These are phyloP conservation scores for Diadegma fenestrale DNA, from an alignment of 2,888 invertebrate genomes.

Conservation along the genomic window DNA sequence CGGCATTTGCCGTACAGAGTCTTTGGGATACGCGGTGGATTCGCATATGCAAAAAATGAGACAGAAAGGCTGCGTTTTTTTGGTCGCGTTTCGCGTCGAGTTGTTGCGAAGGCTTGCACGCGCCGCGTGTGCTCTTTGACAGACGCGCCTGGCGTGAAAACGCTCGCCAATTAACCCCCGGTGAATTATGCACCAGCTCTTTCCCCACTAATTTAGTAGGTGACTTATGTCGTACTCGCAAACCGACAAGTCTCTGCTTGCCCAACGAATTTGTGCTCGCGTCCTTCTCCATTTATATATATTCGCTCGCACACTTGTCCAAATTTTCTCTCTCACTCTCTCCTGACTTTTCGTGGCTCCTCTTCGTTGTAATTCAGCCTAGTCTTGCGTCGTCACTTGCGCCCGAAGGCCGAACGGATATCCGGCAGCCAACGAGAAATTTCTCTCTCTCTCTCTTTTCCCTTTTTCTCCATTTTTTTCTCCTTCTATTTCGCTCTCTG, in stretches of 20 bases:
- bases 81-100: conserved; percentile 59
- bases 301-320: conserved; percentile 52
- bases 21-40: background rate
- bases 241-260: conserved; percentile 76
- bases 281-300: conserved; percentile 60
- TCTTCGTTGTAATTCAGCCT: conserved; percentile 62
- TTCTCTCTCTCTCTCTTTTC: conserved; percentile 19
- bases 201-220: conserved; percentile 83
- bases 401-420: conserved; percentile 69
- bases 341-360: conserved; percentile 50
- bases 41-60: conserved; percentile 9
- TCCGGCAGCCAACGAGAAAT: conserved; percentile 65
- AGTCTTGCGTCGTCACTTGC: conserved; percentile 66
- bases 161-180: conserved; percentile 84
- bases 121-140: conserved; percentile 77
- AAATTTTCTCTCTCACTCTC: background rate
- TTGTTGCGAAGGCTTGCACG: conserved; percentile 60
- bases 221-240: conserved; percentile 83
- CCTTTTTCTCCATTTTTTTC: background rate
- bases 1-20: too few species aligned
- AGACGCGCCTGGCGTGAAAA: conserved; percentile 84
- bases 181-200: conserved; percentile 83
- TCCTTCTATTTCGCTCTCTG: background rate
- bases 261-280: conserved; percentile 74
- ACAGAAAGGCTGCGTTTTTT: conserved; percentile 26